Conservation (phyloP, 1,140 invertebrate species). For the Listronotus oregonensis region DNA sequence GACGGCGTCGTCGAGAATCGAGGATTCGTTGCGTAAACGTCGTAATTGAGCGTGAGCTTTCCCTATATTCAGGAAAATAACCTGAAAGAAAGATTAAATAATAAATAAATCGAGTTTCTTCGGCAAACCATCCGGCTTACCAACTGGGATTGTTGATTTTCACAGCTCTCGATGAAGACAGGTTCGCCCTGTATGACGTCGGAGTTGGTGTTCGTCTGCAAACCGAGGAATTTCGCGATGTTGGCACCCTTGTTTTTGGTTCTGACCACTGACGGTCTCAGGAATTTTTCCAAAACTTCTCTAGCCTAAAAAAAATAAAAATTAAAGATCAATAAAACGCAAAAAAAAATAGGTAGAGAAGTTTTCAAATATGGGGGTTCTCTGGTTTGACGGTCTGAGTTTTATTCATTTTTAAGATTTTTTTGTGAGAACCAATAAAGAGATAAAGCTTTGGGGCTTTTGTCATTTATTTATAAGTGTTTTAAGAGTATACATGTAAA, state of each 20-base stretch:
- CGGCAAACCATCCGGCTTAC: slow-evolving; percentile 54
- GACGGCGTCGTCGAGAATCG: slow-evolving; percentile 78
- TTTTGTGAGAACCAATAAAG: too few relatives aligned
- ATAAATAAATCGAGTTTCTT: too few relatives aligned
- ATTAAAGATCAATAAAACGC: too few relatives aligned
- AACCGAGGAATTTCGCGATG: slow-evolving; percentile 63
- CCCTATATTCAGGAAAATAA: slow-evolving; percentile 80
- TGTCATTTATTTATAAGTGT: too few relatives aligned
- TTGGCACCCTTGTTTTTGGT: slow-evolving; percentile 70
- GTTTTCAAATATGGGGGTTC: too few relatives aligned
- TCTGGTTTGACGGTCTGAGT: too few relatives aligned
- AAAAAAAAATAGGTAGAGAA: too few relatives aligned
- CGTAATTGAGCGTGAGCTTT: slow-evolving; percentile 89
- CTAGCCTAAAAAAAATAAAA: slow-evolving; percentile 60
- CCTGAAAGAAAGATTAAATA: slow-evolving; percentile 4
- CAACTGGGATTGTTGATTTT: slow-evolving; percentile 86
- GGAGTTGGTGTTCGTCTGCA: slow-evolving; percentile 51
- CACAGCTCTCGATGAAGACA: slow-evolving; percentile 84
- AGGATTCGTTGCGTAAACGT: slow-evolving; percentile 85
- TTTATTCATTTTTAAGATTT: too few relatives aligned
- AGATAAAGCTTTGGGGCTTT: too few relatives aligned
- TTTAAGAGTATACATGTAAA: too few relatives aligned
- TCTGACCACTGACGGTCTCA: slow-evolving; percentile 70
- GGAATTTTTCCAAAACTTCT: slow-evolving; percentile 76
- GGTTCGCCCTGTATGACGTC: slow-evolving; percentile 74